Evolutionary conservation across 2,797 vertebrate genomes (phyloP), one percentile per base, ranked within the genome.

Genomic region (Heterohyrax brucei): DNA sequence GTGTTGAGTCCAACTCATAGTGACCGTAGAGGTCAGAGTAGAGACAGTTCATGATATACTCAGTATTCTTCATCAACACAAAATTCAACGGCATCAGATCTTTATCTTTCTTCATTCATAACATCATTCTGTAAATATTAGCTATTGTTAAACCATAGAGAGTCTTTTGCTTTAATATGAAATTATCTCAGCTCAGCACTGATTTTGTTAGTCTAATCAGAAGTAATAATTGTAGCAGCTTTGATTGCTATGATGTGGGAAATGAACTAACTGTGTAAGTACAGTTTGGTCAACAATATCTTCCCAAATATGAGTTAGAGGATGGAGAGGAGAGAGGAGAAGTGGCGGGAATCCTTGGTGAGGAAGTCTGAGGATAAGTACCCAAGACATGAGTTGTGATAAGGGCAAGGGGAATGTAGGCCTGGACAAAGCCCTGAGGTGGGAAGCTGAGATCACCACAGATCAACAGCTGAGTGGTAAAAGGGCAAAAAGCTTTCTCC

Each of bases 181-280:
- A 89, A n/a, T 94, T 59, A 59, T 46, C 86, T 61, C 8, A 80
- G 7, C 77, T 83, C 8, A 66, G 18, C 48, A 66, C 46, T 76
- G 18, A 83, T 89, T 94, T 76, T 95, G 22, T 62, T 72, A 66
- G 3, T 82, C 59, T 91, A 53, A 86, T 91, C 3, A 48, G 59
- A 92, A 91, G 19, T 88, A 9, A 56, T 0, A 0, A 7, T 9
- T 59, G 19, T 72, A 82, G 14, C 50, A 70, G 48, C n/a, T 59
- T 76, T 88, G 46, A 22, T 81, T 84, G 86, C 61, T 62, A 53
- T 94, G 79, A 70, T 87, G 26, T 62, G 80, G 30, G 64, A 3
- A 88, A 89, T 81, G 19, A 53, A 73, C 88, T 13, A 76, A 83
- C 12, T 72, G 50, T 53, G 39, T 68, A 89, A 91, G 91, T 82